Percentiles rank a stretch among this genome's conserved stretches.
Conservation (phyloP, 2,113 vertebrate genomes). For the Drymodes brunneopygia region DNA sequence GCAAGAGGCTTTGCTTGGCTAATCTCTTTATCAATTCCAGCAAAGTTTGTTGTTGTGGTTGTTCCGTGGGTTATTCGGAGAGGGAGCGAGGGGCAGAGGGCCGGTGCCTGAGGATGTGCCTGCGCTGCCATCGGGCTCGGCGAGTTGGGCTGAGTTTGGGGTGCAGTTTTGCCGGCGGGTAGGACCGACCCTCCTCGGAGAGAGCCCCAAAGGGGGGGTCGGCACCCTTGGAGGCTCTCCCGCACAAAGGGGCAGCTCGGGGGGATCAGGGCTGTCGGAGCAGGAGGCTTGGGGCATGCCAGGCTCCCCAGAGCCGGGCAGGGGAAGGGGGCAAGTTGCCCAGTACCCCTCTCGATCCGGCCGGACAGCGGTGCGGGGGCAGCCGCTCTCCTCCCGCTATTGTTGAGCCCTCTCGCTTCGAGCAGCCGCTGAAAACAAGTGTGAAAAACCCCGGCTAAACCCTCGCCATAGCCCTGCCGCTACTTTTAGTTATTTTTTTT, state of each 20-base stretch:
- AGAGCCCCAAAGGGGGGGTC: background rate
- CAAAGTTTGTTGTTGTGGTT: background rate
- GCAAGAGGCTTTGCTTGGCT: slow-evolving; percentile 50
- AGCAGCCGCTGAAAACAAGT: slow-evolving; percentile 6
- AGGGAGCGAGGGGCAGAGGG: background rate
- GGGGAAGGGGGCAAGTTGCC: background rate
- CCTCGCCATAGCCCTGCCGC: background rate
- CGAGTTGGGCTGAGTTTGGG: background rate
- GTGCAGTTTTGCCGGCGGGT: background rate
- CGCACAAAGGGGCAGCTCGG: background rate
- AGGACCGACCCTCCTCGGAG: background rate
- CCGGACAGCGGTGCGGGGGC: background rate
- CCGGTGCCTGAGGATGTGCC: background rate
- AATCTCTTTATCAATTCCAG: slow-evolving; percentile 43
- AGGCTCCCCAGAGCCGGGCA: background rate
- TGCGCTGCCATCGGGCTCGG: background rate
- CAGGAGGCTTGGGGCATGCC: background rate
- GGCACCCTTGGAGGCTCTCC: background rate
- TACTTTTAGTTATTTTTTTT: slow-evolving; percentile 17
- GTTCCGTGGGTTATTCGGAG: background rate
- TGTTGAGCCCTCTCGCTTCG: background rate
- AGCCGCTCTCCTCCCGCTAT: background rate
- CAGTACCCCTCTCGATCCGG: background rate
- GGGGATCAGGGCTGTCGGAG: background rate
- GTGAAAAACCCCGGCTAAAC: slow-evolving; percentile 3